Percentiles rank a stretch among this genome's conserved stretches.
phyloP scores from a whole-genome alignment of 2,888 invertebrate genomes.

The Sisyra terminalis region DNA sequence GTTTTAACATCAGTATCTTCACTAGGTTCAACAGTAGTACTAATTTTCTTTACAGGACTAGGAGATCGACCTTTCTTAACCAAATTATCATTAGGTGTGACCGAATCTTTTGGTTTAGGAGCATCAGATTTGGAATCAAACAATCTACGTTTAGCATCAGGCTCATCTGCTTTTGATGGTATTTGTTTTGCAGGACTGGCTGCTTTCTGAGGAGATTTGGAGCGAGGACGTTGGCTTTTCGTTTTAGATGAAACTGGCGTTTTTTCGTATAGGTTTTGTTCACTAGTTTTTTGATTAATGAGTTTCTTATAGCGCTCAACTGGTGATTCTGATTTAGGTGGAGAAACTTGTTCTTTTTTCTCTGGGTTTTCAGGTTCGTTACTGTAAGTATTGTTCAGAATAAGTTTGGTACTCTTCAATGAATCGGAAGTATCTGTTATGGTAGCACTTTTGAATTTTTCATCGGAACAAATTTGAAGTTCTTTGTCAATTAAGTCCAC shows the following conservation, averaged over 20 bases:
- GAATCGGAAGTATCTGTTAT: neutral
- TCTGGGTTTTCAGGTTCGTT: neutral
- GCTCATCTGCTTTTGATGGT: neutral
- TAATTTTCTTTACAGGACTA: conserved; percentile 2
- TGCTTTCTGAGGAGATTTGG: conserved; percentile 8
- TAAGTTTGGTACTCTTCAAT: conserved; percentile 1
- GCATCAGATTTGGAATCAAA: neutral
- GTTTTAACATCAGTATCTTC: conserved; percentile 21
- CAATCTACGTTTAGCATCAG: neutral
- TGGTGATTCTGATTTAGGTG: conserved; percentile 1
- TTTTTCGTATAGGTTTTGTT: neutral
- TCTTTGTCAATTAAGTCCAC: conserved; percentile 9
- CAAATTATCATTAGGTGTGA: neutral
- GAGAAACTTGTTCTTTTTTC: neutral
- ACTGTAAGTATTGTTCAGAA: conserved; percentile 1
- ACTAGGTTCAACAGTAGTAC: conserved; percentile 9
- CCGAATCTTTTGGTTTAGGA: conserved; percentile 6
- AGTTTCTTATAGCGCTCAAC: conserved; percentile 2
- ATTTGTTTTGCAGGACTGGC: conserved; percentile 12
- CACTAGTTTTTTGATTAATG: conserved; percentile 2
- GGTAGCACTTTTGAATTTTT: conserved; percentile 7
- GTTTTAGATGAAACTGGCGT: neutral
- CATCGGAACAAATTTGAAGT: conserved; percentile 7
- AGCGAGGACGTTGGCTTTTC: neutral
- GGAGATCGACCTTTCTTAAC: conserved; percentile 6